Evolutionary conservation across 2,113 vertebrate genomes (phyloP), one percentile per base, ranked within the genome.

Genomic region (Pavo muticus): DNA sequence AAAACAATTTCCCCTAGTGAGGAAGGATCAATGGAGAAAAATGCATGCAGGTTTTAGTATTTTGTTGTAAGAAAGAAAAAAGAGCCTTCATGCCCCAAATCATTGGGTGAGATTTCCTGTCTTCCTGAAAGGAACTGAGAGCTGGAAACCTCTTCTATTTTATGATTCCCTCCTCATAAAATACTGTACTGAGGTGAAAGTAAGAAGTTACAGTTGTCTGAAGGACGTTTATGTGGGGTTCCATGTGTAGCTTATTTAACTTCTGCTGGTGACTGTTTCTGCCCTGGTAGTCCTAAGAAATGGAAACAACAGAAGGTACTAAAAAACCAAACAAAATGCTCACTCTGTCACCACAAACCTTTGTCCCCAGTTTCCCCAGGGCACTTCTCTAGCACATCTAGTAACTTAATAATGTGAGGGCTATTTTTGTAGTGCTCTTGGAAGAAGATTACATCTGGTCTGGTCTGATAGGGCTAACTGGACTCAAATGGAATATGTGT

Each of bases 1-100:
- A 95, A 92, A 96, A 89, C 82, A 73, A 94, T 94, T 95, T 97
- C 71, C 82, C 79, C 76, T 88, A 73, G 75, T 92, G 85, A 93
- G 75, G 60, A 93, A 77, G 60, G 79, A 88, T 77, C 86, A 78
- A 73, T 71, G 52, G 84, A 82, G 70, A 94, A 78, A 89, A 91
- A 92, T 65, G 44, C 44, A 77, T 82, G 29, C 71, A 82, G 84
- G 57, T 93, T 96, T 89, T 84, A 67, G 75, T 67, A 52, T 87
- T 86, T 89, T 79, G 75, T 71, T 86, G 65, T 73, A 60, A 83
- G 48, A 81, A 77, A 30, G 77, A 81, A 69, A 78, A 87, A 89
- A 56, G 54, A 90, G 32, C 81, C 37, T 80, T 86, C 65, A 23
- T 45, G 81, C 84, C 81, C 64, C 3, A 3, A 57, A 14, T 0